Conservation (phyloP, 2,888 invertebrate genomes). For the Lasioglossum morio region DNA sequence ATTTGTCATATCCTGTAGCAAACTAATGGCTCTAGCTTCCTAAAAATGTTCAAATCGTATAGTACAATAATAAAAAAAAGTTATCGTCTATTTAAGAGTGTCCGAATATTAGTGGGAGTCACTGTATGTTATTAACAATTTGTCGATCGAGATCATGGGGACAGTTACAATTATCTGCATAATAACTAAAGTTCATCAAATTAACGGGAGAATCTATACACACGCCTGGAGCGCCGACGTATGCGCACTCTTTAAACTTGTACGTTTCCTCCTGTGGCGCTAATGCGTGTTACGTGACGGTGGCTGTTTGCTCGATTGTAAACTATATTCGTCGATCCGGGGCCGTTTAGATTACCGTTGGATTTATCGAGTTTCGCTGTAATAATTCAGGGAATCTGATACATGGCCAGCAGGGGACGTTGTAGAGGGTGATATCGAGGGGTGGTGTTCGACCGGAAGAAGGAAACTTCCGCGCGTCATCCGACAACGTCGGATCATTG, state of each 20-base stretch:
- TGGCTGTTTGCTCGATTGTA: conserved; percentile 24
- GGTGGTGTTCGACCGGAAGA: conserved; percentile 16
- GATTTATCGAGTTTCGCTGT: conserved; percentile 22
- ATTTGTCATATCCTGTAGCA: too few species aligned
- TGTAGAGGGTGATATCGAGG: background rate
- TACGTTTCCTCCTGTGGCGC: background rate
- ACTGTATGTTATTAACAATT: too few species aligned
- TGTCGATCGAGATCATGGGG: too few species aligned
- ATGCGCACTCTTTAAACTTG: background rate
- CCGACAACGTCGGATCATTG: conserved; percentile 17
- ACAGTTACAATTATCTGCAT: background rate
- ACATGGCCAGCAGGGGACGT: background rate
- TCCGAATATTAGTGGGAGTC: too few species aligned
- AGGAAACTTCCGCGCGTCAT: background rate
- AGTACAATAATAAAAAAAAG: too few species aligned
- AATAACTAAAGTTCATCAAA: background rate
- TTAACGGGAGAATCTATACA: background rate
- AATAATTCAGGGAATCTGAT: conserved; percentile 49
- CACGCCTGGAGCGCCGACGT: background rate
- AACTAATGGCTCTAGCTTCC: too few species aligned
- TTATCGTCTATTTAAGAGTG: too few species aligned
- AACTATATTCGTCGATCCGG: conserved; percentile 15
- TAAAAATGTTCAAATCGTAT: too few species aligned
- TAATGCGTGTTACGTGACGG: conserved; percentile 27
- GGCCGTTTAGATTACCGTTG: background rate